phyloP scores from a whole-genome alignment of 2,888 invertebrate genomes.

The Poecilobothrus nobilitatus region DNA sequence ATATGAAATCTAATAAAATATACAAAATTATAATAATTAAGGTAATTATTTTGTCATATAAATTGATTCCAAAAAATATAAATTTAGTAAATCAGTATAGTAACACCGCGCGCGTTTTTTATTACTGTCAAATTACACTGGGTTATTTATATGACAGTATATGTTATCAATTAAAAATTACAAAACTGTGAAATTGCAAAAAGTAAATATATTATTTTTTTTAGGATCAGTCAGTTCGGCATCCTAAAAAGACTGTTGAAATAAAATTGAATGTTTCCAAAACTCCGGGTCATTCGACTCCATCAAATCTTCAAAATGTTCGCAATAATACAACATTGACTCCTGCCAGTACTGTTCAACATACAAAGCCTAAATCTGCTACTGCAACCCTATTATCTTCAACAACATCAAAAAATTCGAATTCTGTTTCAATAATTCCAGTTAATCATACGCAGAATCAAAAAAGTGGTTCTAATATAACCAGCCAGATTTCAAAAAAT shows the following conservation, averaged over 20 bases:
- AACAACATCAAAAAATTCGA: background rate
- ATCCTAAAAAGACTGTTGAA: background rate
- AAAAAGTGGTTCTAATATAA: background rate
- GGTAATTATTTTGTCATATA: background rate
- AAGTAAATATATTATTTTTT: background rate
- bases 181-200: no score
- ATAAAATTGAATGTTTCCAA: background rate
- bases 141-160: no score
- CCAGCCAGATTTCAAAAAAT: background rate
- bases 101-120: slow-evolving; percentile 1
- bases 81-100: background rate
- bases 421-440: background rate
- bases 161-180: no score
- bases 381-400: background rate
- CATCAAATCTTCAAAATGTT: background rate
- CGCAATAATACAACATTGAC: background rate
- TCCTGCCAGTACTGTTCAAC: background rate
- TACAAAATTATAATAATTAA: background rate
- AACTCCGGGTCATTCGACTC: background rate
- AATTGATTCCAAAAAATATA: no score
- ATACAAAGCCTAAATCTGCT: background rate
- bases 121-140: background rate
- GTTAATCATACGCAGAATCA: background rate
- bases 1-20: background rate
- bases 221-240: background rate